A percentile compares a stretch with the other conserved stretches of the same genome.
These are phyloP conservation scores for Crematogaster levior DNA, from an alignment of 2,888 invertebrate species.

Conservation along the genomic window DNA sequence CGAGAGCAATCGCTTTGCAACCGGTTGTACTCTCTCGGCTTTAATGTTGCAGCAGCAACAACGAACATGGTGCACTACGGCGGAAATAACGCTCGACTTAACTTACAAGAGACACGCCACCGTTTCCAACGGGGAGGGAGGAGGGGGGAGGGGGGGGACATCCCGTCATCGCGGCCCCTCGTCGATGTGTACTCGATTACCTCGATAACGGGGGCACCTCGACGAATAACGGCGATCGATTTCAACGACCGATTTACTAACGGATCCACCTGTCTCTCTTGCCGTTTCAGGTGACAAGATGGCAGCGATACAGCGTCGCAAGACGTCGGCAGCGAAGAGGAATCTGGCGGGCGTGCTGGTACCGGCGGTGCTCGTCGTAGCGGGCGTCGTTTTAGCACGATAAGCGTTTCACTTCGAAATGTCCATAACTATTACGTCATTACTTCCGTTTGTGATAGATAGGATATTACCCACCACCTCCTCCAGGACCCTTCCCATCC, in stretches of 20 bases:
- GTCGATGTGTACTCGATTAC: conserved; percentile 43
- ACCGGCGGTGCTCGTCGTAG: conserved; percentile 77
- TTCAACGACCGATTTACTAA: conserved; percentile 31
- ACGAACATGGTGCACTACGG: conserved; percentile 23
- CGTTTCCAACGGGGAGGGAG: conserved; percentile 8
- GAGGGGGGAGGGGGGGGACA: not conserved
- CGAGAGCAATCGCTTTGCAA: conserved; percentile 7
- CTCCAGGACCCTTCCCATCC: conserved; percentile 74
- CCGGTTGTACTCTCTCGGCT: conserved; percentile 24
- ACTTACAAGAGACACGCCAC: conserved; percentile 44
- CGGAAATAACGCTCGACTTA: conserved; percentile 47
- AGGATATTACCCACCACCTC: conserved; percentile 68
- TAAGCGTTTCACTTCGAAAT: conserved; percentile 81
- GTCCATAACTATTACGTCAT: conserved; percentile 81
- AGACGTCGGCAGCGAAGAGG: conserved; percentile 86
- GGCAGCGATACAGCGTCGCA: conserved; percentile 95
- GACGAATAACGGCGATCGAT: conserved; percentile 39
- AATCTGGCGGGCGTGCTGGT: conserved; percentile 78
- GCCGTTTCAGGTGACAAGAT: conserved; percentile 92
- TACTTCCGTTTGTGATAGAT: conserved; percentile 82
- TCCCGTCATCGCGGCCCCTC: conserved; percentile 23
- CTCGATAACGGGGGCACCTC: conserved; percentile 41
- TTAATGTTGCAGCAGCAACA: conserved; percentile 20
- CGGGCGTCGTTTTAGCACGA: conserved; percentile 81
- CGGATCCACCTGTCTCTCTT: conserved; percentile 43